Conservation (phyloP, 2,888 invertebrate genomes). For the Cantharis flavilabris region DNA sequence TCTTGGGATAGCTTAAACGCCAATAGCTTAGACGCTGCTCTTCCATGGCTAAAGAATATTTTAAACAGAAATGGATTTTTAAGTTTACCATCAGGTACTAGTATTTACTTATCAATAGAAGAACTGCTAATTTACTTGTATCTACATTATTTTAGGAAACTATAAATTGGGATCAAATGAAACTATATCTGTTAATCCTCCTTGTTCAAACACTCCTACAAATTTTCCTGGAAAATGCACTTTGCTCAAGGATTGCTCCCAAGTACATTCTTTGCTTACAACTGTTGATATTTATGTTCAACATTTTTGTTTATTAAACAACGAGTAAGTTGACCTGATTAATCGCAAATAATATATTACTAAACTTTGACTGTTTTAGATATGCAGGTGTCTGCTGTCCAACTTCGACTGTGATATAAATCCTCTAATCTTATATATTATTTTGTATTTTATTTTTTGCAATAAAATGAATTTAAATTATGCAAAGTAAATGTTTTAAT, state of each 20-base stretch:
- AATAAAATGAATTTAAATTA: background rate
- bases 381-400: conserved; percentile 1
- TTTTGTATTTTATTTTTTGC: background rate
- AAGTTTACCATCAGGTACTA: conserved; percentile 6
- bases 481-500: no score
- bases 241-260: background rate
- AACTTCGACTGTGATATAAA: background rate
- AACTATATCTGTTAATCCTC: background rate
- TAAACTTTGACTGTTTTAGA: background rate
- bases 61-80: conserved; percentile 8
- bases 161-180: background rate
- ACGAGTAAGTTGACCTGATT: background rate
- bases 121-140: background rate
- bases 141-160: background rate
- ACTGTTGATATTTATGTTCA: background rate
- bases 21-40: background rate
- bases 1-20: background rate
- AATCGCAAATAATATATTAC: background rate
- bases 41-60: conserved; percentile 13
- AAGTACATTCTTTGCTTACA: background rate
- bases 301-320: background rate
- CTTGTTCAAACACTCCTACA: background rate
- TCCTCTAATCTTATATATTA: no score
- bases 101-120: background rate
- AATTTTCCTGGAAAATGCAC: background rate